These are phyloP conservation scores for Elgonia sp. DNA, from an alignment of 2,888 invertebrate species.

Conservation along the genomic window DNA sequence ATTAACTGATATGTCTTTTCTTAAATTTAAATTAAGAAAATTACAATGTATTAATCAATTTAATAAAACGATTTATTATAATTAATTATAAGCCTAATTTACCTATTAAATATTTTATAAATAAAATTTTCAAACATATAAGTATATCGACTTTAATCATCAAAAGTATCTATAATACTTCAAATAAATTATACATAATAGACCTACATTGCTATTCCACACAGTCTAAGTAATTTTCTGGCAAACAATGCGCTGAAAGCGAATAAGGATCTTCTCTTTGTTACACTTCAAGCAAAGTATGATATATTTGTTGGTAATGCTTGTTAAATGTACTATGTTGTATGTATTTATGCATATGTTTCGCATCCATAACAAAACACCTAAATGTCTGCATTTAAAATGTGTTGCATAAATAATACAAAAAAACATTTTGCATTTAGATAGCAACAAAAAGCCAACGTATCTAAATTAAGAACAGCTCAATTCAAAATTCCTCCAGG, in stretches of 20 bases:
- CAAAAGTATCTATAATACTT: neutral
- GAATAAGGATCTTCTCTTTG: constrained; percentile 55
- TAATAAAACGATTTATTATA: too few relatives aligned
- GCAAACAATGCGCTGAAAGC: constrained; percentile 53
- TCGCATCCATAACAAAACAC: constrained; percentile 36
- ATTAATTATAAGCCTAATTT: too few relatives aligned
- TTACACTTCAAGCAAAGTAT: constrained; percentile 52
- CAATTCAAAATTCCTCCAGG: too few relatives aligned
- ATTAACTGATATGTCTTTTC: too few relatives aligned
- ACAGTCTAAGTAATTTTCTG: constrained; percentile 47
- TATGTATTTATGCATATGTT: constrained; percentile 56
- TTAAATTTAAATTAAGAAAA: too few relatives aligned
- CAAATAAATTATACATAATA: constrained; percentile 39
- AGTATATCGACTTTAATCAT: neutral
- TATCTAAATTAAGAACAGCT: neutral
- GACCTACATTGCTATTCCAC: constrained; percentile 2
- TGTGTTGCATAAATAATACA: neutral
- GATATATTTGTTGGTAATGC: constrained; percentile 51
- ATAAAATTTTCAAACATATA: too few relatives aligned
- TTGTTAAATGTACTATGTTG: constrained; percentile 48
- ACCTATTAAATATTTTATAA: too few relatives aligned
- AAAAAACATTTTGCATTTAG: neutral
- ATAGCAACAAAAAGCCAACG: neutral
- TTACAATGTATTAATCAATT: too few relatives aligned
- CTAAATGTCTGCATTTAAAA: constrained; percentile 25